Evolutionary conservation across 2,797 vertebrate species (phyloP).

Genomic region (Momotus momota): DNA sequence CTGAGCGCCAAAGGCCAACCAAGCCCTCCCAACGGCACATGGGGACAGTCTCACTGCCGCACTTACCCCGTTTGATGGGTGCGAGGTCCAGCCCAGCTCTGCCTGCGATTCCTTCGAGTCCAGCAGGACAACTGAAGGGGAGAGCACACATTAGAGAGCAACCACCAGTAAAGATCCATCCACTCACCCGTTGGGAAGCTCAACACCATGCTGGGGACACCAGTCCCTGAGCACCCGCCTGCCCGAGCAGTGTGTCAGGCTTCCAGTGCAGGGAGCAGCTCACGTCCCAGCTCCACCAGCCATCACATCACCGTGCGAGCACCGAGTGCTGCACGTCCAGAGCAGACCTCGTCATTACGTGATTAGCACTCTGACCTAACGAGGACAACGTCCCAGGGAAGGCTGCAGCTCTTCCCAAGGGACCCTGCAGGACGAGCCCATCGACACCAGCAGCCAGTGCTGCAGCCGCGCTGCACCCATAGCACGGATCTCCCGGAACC

Average conservation of each 20-base stretch:
- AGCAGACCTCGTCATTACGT: rapidly evolving
- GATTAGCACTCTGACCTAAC: rapidly evolving
- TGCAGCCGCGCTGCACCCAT: rapidly evolving
- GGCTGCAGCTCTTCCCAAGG: not conserved
- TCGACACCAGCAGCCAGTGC: not conserved
- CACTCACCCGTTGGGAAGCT: rapidly evolving
- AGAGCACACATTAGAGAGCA: not conserved
- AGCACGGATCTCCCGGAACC: rapidly evolving
- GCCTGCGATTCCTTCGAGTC: conserved; percentile 97
- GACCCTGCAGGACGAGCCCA: not conserved
- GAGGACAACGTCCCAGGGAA: not conserved
- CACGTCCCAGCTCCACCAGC: not conserved
- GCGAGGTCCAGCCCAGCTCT: conserved; percentile 94
- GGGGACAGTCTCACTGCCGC: not conserved
- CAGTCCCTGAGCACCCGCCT: rapidly evolving
- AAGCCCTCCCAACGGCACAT: rapidly evolving
- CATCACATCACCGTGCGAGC: rapidly evolving
- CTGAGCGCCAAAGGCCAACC: not conserved
- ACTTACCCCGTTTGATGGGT: conserved; percentile 93
- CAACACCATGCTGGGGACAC: not conserved
- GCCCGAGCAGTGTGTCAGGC: not conserved
- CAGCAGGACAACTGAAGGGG: conserved; percentile 88
- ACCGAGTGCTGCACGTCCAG: not conserved
- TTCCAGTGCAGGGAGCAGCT: not conserved
- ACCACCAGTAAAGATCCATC: not conserved